A percentile compares a stretch with the other conserved stretches of the same genome.
phyloP scores from a whole-genome alignment of 2,797 vertebrate genomes.

The Psittacula echo region DNA sequence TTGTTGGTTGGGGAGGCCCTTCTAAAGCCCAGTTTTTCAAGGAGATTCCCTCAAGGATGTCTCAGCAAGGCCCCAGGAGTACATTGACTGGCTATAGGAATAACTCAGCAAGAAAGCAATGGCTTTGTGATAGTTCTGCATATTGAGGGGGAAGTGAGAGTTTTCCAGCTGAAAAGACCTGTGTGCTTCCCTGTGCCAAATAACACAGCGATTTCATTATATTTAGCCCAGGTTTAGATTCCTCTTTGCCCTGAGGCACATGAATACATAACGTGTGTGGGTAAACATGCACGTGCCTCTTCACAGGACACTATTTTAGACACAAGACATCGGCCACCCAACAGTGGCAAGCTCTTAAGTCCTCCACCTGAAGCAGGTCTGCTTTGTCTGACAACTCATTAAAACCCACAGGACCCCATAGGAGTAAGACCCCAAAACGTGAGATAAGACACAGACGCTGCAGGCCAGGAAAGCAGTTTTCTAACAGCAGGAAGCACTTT shows the following conservation, averaged over 20 bases:
- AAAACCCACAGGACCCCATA: background rate
- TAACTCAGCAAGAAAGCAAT: background rate
- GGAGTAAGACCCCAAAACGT: background rate
- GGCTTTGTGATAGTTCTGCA: background rate
- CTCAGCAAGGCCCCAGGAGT: background rate
- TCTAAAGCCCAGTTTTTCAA: background rate
- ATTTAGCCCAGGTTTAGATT: background rate
- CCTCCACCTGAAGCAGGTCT: background rate
- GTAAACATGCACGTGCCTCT: background rate
- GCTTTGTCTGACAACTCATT: background rate
- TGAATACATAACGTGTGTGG: accelerated
- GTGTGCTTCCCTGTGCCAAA: background rate
- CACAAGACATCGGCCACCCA: background rate
- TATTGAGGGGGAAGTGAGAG: background rate
- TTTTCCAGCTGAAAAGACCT: background rate
- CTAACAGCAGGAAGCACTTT: background rate
- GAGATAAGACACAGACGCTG: background rate
- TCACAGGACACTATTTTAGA: background rate
- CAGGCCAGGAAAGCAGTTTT: background rate
- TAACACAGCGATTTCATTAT: background rate
- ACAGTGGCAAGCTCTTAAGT: background rate
- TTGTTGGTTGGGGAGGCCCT: too few species aligned
- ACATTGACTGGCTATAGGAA: background rate
- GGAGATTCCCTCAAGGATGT: background rate
- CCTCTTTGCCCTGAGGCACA: background rate